phyloP scores from a whole-genome alignment of 2,888 invertebrate genomes.

The Pedicia rivosa region DNA sequence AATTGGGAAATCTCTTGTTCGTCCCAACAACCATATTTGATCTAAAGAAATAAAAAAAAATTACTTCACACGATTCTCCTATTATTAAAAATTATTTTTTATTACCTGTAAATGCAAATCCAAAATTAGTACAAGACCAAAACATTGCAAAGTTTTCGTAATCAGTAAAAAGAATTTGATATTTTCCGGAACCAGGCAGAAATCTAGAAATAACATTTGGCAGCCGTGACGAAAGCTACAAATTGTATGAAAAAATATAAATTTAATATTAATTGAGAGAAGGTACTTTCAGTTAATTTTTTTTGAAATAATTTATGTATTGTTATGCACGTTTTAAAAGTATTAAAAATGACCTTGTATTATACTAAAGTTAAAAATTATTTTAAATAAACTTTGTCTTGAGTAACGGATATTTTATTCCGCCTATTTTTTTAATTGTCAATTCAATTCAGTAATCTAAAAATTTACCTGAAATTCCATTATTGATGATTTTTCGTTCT shows the following conservation, averaged over 20 bases:
- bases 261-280: no score
- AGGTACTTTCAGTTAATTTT: no score
- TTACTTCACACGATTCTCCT: not conserved
- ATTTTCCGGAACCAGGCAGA: slow-evolving; percentile 54
- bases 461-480: slow-evolving; percentile 31
- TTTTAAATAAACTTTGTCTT: no score
- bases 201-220: slow-evolving; percentile 48
- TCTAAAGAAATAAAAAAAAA: slow-evolving; percentile 24
- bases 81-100: slow-evolving; percentile 4
- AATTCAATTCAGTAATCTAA: no score
- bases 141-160: slow-evolving; percentile 53
- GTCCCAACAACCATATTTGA: slow-evolving; percentile 55
- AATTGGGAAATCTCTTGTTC: slow-evolving; percentile 45
- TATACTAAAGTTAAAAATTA: no score
- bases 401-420: no score
- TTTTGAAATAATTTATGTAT: no score
- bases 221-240: no score
- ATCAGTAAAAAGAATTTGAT: slow-evolving; percentile 55
- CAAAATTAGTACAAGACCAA: slow-evolving; percentile 56
- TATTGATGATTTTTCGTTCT: slow-evolving; percentile 35
- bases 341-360: no score
- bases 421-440: no score
- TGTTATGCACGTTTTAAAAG: no score
- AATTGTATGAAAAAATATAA: no score
- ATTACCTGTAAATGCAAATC: slow-evolving; percentile 43